Percentiles rank a stretch among this genome's conserved stretches.
Evolutionary conservation across 2,113 vertebrate genomes (phyloP).

Genomic region (Camelus bactrianus): DNA sequence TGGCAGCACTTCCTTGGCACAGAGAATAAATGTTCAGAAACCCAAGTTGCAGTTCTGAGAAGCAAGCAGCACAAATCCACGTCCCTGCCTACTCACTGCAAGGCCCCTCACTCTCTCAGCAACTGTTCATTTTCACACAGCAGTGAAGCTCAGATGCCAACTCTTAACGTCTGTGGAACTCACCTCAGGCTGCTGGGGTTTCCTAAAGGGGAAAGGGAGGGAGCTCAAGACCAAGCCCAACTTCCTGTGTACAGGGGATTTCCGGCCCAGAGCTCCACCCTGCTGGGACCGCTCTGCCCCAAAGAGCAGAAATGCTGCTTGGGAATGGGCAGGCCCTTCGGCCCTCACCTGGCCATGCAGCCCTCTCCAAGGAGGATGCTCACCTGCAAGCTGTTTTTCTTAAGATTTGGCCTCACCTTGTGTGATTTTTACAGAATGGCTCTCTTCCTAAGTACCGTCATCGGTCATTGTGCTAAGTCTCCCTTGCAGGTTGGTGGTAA

Average conservation of each 20-base stretch:
- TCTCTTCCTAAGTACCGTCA: neutral
- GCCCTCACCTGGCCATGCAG: neutral
- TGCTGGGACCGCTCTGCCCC: neutral
- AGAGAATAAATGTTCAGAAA: neutral
- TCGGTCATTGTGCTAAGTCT: neutral
- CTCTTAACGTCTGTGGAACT: neutral
- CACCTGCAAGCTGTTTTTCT: neutral
- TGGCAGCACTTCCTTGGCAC: neutral
- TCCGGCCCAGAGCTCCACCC: neutral
- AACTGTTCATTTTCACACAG: neutral
- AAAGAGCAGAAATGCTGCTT: neutral
- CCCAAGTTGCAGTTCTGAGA: neutral
- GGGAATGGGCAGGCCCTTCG: accelerated
- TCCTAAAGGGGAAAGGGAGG: neutral
- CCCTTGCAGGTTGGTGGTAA: neutral
- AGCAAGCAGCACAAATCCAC: neutral
- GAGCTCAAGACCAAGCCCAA: neutral
- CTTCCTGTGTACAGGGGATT: neutral
- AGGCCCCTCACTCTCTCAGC: neutral
- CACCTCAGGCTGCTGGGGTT: neutral
- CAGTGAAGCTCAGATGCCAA: neutral
- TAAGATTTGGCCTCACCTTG: neutral
- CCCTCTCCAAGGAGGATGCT: neutral
- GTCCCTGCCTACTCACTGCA: neutral
- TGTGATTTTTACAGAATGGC: neutral